Evolutionary conservation across 2,888 invertebrate genomes (phyloP).

Genomic region (Strigamia maritima): DNA sequence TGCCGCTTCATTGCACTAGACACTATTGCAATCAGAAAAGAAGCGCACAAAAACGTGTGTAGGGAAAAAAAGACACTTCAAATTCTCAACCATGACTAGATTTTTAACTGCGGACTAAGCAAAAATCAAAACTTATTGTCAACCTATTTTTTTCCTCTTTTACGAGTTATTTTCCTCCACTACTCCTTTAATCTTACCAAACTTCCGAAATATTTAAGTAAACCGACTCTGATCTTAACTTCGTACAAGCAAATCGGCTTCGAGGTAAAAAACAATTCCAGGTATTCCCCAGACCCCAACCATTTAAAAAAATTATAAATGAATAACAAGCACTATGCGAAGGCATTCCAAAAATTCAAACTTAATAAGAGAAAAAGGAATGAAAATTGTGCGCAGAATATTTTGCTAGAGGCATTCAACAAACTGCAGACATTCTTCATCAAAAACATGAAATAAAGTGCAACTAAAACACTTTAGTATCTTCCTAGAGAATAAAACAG

Average conservation of each 20-base stretch:
- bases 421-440: background rate
- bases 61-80: background rate
- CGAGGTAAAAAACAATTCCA: background rate
- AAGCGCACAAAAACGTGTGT: background rate
- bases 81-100: background rate
- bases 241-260: background rate
- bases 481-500: background rate
- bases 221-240: background rate
- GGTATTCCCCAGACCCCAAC: background rate
- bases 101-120: conserved; percentile 3
- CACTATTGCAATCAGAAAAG: background rate
- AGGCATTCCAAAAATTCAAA: background rate
- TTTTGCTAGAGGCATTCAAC: background rate
- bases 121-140: conserved; percentile 7
- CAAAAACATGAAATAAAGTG: background rate
- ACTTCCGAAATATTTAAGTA: background rate
- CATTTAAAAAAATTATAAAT: background rate
- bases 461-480: background rate
- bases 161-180: background rate
- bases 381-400: background rate
- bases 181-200: background rate
- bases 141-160: background rate
- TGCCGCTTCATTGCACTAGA: conserved; percentile 16
- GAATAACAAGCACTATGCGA: background rate
- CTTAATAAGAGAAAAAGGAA: background rate